These are phyloP conservation scores for Napeogenes inachia DNA, from an alignment of 2,888 invertebrate genomes.

Conservation along the genomic window DNA sequence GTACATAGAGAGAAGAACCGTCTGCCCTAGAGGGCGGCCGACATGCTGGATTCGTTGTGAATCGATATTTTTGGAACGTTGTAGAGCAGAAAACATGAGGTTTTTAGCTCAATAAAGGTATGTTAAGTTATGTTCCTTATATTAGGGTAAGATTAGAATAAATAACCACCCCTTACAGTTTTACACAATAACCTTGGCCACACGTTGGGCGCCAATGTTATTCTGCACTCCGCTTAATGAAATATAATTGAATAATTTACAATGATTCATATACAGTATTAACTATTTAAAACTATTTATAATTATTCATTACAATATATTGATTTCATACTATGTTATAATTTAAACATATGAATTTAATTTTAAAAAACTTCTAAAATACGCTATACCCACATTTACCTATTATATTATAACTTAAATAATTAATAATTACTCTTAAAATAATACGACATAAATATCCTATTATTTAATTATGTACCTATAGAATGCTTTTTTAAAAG, in stretches of 20 bases:
- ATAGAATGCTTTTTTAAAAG: no score
- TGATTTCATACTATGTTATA: no score
- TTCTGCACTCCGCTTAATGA: conserved; percentile 24
- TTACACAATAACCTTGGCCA: conserved; percentile 32
- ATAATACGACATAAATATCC: no score
- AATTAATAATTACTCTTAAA: no score
- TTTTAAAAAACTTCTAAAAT: no score
- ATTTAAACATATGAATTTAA: no score
- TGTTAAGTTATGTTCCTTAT: conserved; percentile 55
- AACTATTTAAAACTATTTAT: no score
- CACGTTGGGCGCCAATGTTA: conserved; percentile 52
- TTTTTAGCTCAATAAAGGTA: conserved; percentile 72
- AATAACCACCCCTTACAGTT: conserved; percentile 10
- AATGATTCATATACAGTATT: no score
- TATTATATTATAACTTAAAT: no score
- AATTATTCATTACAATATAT: no score
- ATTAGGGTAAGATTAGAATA: conserved; percentile 15
- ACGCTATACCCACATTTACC: no score
- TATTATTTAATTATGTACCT: no score
- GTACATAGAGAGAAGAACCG: conserved; percentile 72
- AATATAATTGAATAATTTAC: background rate
- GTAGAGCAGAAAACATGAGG: conserved; percentile 70
- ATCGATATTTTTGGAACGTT: conserved; percentile 76
- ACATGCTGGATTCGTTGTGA: conserved; percentile 76
- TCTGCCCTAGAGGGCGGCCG: conserved; percentile 75